Evolutionary conservation across 2,888 invertebrate species (phyloP), one percentile per base, ranked within the genome.

Genomic region (Drosophila emarginata): DNA sequence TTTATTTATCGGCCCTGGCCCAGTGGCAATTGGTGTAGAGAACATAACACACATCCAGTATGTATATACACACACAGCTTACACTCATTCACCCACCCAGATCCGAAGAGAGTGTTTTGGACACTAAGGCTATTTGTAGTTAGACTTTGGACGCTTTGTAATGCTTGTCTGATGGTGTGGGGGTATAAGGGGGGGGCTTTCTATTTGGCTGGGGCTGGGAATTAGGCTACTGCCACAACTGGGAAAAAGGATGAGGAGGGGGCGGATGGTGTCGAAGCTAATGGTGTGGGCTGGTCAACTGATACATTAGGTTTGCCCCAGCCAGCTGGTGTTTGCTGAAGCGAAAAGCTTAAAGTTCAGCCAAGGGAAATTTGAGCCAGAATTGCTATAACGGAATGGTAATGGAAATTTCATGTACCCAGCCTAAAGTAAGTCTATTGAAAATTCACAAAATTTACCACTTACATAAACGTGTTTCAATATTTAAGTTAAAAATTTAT

Each of bases 1-100:
- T 71, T 79, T 82, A 82, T 82, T 82, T 82, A 82, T 82, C 84
- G 82, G 74, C 63, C 66, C 64, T 78, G 67, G 57, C 37, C 72
- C 83, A 74, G 67, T 70, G 67, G 72, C 82, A 67, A 74, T 52
- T 64, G 69, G 69, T 56, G 50, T 2, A 45, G 40, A 45, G 40
- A 45, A 45, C 21, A 63, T 32, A 32, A 32, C 50, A 36, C 57
- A 54, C 67, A 32, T 32, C 11, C 11, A 32, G 32, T 11, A 32
- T 32, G 32, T 32, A 2, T 9, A 32, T 32, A 45, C 18, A 37
- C 23, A 40, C 37, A 39, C 53, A 54, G 45, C 53, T 18, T 5
- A 62, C 50, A 36, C 57, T 50, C 50, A 26, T 52, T 50, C 66
- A 64, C 61, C 51, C 61, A 53, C 72, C 40, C 66, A 61, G 76